Evolutionary conservation across 1,140 invertebrate species (phyloP), one percentile per base, ranked within the genome.

Genomic region (Aphelenchoides fujianensis): DNA sequence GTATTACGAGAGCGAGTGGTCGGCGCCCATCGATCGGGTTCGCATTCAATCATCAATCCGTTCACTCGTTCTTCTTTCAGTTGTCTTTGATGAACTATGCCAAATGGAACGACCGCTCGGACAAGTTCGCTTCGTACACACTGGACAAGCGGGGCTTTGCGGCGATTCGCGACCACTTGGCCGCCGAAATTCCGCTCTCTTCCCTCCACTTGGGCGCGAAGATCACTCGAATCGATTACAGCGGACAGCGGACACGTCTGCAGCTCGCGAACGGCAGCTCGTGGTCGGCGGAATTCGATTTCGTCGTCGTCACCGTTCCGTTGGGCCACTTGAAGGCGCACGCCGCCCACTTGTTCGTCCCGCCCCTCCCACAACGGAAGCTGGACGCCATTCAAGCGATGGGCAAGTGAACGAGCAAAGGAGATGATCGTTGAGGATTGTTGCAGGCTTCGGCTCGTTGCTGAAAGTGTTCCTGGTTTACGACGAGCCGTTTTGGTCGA

Each of bases 381-480:
- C 83, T 89, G 57, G 89, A 92, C 84, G 90, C 92, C 1, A 92
- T 96, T 79, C 88, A 92, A 54, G 88, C 68, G 19, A 72, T 74
- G 3, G 71, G 66, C 9, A 30, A 32, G 19, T 27, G 28, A 59
- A 71, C 34, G 16, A 62, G 19, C 35, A 28, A 30, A 12, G 23
- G 23, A 48, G 23, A 23, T 12, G 12, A 48, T 48, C 12, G 23
- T 48, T 12, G 12, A 19, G 16, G 16, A 23, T 23, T n/a, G 59
- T 28, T 69, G 69, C 3, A 19, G 71, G 72, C 2, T 74, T 95
- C 88, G 92, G 92, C 68, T 90, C 91, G 34, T 92, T 96, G 27
- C 90, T 95, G 86, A 96, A 96, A 88, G 93, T 97, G 83, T 92
- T 91, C 85, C 86, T 97, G 70, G 91, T 92, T 85, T 97, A 95